phyloP scores from a whole-genome alignment of 2,797 vertebrate species.

The Bradypodion pumilum region DNA sequence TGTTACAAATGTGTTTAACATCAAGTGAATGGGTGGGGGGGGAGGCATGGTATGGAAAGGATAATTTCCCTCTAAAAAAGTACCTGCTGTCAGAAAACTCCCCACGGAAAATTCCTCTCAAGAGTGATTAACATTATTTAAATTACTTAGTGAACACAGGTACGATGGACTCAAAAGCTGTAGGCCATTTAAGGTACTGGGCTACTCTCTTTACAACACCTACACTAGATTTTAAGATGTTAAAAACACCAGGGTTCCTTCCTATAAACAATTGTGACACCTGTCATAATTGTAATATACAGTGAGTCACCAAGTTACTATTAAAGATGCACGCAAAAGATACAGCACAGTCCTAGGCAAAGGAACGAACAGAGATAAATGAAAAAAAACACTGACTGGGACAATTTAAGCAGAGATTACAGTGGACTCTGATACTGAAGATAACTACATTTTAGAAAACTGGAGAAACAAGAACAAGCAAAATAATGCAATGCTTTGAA shows the following conservation, averaged over 20 bases:
- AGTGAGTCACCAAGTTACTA: neutral
- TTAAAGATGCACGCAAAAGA: neutral
- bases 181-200: neutral
- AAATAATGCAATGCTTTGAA: neutral
- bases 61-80: neutral
- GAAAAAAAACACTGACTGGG: neutral
- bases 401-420: neutral
- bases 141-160: accelerated
- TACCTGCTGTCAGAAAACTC: neutral
- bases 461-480: neutral
- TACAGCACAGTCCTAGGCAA: neutral
- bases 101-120: neutral
- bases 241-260: neutral
- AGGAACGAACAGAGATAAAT: neutral
- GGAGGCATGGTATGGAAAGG: neutral
- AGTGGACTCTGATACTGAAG: neutral
- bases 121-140: neutral
- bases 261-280: neutral
- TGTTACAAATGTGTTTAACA: neutral
- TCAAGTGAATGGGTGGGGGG: neutral
- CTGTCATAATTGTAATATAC: neutral
- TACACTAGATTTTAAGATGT: neutral
- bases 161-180: accelerated
- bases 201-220: neutral
- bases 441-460: neutral